Evolutionary conservation across 2,113 vertebrate species (phyloP).

Genomic region (Halcyon senegalensis): DNA sequence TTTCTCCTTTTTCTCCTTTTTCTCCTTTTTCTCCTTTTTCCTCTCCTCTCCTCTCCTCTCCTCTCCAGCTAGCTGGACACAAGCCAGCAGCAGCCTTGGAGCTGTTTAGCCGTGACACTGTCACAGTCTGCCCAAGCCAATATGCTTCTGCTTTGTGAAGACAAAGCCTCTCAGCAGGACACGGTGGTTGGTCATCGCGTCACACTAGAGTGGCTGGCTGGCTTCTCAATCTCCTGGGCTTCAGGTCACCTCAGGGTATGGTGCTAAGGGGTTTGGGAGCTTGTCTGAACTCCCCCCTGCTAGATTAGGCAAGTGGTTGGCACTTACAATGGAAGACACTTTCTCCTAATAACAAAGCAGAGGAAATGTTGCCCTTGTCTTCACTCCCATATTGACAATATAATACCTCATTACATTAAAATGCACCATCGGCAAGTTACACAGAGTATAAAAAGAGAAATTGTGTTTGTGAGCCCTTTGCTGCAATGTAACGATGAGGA

Average conservation of each 20-base stretch:
- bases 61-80: neutral
- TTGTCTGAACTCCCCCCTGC: neutral
- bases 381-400: neutral
- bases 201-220: neutral
- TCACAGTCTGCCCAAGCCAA: neutral
- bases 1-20: no score
- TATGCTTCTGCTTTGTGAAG: neutral
- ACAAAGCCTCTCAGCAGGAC: neutral
- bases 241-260: neutral
- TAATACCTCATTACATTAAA: neutral
- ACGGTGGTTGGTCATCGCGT: neutral
- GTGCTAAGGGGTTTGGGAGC: neutral
- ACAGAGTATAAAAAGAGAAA: neutral
- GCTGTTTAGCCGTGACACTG: neutral
- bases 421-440: neutral
- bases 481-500: neutral
- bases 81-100: neutral
- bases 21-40: no score
- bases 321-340: neutral
- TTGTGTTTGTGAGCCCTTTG: neutral
- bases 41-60: no score
- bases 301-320: neutral
- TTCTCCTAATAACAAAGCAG: neutral
- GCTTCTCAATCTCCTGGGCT: neutral
- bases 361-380: neutral